A percentile compares a stretch with the other conserved stretches of the same genome.
phyloP scores from a whole-genome alignment of 2,113 vertebrate genomes.

The Sylvietta virens region DNA sequence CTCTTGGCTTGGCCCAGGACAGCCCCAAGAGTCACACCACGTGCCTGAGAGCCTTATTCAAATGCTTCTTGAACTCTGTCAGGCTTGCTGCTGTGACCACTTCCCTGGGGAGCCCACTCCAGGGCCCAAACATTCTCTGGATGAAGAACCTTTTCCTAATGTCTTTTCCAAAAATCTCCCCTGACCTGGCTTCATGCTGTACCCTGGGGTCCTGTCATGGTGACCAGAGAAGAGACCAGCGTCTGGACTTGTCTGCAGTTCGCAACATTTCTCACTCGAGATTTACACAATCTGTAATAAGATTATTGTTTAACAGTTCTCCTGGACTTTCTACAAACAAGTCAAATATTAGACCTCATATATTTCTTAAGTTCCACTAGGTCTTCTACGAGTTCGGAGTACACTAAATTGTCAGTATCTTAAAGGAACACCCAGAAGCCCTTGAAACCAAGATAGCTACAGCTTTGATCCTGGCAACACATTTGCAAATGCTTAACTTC shows the following conservation, averaged over 20 bases:
- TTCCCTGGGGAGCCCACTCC: neutral
- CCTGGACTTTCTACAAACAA: neutral
- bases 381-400: neutral
- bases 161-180: neutral
- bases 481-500: neutral
- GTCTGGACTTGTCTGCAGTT: neutral
- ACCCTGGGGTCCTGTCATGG: neutral
- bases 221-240: neutral
- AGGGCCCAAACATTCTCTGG: neutral
- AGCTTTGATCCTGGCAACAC: neutral
- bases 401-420: neutral
- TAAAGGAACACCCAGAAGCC: neutral
- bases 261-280: neutral
- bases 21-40: neutral
- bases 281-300: neutral
- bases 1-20: neutral
- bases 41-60: neutral
- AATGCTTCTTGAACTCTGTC: neutral
- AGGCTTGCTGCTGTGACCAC: neutral
- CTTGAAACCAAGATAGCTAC: neutral
- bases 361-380: neutral
- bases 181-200: neutral
- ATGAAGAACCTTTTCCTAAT: neutral
- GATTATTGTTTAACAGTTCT: neutral
- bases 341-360: neutral